Percentiles rank a stretch among this genome's conserved stretches.
These are phyloP conservation scores for Manduca sexta DNA, from an alignment of 1,140 invertebrate species.

Conservation along the genomic window DNA sequence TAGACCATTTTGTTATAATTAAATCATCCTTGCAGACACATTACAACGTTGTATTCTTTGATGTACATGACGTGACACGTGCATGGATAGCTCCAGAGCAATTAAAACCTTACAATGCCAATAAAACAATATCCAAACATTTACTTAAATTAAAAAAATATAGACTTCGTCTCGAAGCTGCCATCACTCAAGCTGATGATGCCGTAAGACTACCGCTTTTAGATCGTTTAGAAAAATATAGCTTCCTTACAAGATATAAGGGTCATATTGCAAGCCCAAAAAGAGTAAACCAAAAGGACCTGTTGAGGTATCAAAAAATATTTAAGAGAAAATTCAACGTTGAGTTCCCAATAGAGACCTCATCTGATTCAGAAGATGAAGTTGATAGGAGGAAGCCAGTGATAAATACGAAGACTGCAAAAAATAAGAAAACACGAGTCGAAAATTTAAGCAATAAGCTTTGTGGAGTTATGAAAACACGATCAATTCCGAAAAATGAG, in stretches of 20 bases:
- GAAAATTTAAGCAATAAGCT: not conserved
- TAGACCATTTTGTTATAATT: too few species aligned
- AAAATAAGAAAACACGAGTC: not conserved
- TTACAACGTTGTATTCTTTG: slow-evolving; percentile 79
- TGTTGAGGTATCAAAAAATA: slow-evolving; percentile 33
- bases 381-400: not conserved
- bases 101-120: slow-evolving; percentile 54
- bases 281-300: slow-evolving; percentile 28
- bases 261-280: slow-evolving; percentile 40
- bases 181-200: slow-evolving; percentile 49
- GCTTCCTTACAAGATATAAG: slow-evolving; percentile 60
- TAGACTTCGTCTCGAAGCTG: slow-evolving; percentile 37
- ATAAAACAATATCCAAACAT: slow-evolving; percentile 32
- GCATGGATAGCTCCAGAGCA: slow-evolving; percentile 69
- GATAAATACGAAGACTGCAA: not conserved
- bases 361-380: slow-evolving; percentile 26
- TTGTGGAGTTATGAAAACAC: not conserved
- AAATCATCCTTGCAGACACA: slow-evolving; percentile 76
- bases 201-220: slow-evolving; percentile 47
- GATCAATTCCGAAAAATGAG: not conserved
- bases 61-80: slow-evolving; percentile 66
- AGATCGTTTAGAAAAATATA: slow-evolving; percentile 60
- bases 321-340: slow-evolving; percentile 47
- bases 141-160: slow-evolving; percentile 25
- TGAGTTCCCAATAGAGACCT: slow-evolving; percentile 35